Base-by-base conservation (phyloP, 1,140 invertebrate genomes). In the Drosophila rufa region DNA sequence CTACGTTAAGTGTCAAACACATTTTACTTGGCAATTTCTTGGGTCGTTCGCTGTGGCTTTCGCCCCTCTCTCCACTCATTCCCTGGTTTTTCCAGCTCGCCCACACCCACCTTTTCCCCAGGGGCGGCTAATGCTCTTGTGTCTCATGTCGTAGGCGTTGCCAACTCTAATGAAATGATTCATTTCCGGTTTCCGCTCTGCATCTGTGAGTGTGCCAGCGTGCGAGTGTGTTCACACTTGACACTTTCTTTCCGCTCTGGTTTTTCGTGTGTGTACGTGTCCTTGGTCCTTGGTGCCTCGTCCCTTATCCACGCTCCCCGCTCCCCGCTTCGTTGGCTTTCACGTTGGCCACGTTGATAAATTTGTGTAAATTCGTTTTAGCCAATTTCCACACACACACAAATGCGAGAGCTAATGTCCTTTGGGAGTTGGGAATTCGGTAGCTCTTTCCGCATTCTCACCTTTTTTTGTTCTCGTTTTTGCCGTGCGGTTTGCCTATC, bases 301-400 rank as follows among this genome's bases (percentile, higher is more conserved):
- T 56, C 36, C 53, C 40, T 56, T 56, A 56, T 56, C 53, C 53
- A 56, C 8, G 53, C 36, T 56, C 22, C 61, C 58, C 8, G 53
- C 36, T 56, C 22, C 61, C 58, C 40, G 80, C 77, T 83, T 89
- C 84, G 84, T 81, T 89, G 73, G 69, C 77, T 83, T 71, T 79
- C 80, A 78, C 84, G 53, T 84, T 71, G 69, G 53, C 84, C 80
- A 90, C 78, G 81, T 90, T 89, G 84, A 89, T 90, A 89, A 89
- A 89, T 89, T 89, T 89, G 85, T 89, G 85, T 89, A 89, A 89
- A 90, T 89, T 87, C 84, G 81, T 89, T 89, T 89, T 84, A 89
- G 78, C 85, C 84, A 89, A 89, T 89, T 89, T 89, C 84, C 74
- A 79, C 73, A 73, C 51, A 60, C 61, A 47, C 38, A 66, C 50